These are phyloP conservation scores for Scaptomyza cyrtandrae DNA, from an alignment of 2,888 invertebrate species.

Conservation along the genomic window DNA sequence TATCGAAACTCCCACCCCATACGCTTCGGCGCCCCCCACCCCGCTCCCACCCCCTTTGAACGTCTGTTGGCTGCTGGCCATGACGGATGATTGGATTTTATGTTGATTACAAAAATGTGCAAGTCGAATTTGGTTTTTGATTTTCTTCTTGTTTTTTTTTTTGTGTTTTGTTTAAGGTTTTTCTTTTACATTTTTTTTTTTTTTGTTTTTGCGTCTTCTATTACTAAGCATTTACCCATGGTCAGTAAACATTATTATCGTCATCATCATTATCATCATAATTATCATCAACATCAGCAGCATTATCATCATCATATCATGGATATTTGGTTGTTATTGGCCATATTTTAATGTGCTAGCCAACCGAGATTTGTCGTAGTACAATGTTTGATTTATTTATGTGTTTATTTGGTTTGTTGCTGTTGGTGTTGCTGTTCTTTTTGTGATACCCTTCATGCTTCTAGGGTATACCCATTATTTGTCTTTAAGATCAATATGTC, in stretches of 20 bases:
- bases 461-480: not conserved
- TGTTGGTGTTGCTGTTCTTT: conserved; percentile 53
- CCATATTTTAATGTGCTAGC: conserved; percentile 75
- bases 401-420: conserved; percentile 75
- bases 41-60: conserved; percentile 4
- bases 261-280: conserved; percentile 20
- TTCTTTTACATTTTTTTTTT: not conserved
- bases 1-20: not conserved
- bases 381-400: conserved; percentile 77
- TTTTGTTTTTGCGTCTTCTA: conserved; percentile 44
- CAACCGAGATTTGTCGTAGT: conserved; percentile 78
- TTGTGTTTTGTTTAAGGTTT: not conserved
- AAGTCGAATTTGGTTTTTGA: conserved; percentile 66
- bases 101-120: conserved; percentile 77
- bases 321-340: conserved; percentile 74
- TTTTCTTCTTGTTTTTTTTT: conserved; percentile 42
- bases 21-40: too few relatives aligned
- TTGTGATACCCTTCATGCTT: conserved; percentile 18
- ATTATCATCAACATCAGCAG: conserved; percentile 10
- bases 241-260: conserved; percentile 38
- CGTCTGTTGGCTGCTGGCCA: conserved; percentile 71
- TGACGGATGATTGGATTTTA: conserved; percentile 79
- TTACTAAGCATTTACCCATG: conserved; percentile 54
- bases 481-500: too few relatives aligned
- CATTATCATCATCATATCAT: conserved; percentile 43